Evolutionary conservation across 2,888 invertebrate genomes (phyloP).

Genomic region (Boloria euphrosyne): DNA sequence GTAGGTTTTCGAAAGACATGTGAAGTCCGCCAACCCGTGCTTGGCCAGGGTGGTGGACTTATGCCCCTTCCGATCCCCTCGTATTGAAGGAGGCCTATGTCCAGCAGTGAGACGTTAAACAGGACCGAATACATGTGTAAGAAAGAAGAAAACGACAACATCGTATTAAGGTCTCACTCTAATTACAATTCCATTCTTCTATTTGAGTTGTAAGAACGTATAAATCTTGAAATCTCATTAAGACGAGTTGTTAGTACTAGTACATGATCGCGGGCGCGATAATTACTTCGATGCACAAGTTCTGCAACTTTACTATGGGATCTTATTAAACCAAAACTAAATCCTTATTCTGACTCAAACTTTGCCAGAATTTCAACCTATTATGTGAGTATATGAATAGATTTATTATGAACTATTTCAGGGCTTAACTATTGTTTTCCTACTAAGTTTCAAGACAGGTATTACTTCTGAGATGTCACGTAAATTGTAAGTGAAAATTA

Average conservation of each 20-base stretch:
- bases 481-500: conserved; percentile 4
- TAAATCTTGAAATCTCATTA: conserved; percentile 31
- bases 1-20: too few species aligned
- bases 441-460: conserved; percentile 9
- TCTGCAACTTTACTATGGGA: conserved; percentile 27
- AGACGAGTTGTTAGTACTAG: conserved; percentile 31
- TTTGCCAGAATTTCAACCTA: conserved; percentile 12
- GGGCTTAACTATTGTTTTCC: neutral
- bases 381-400: conserved; percentile 14
- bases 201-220: conserved; percentile 19
- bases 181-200: conserved; percentile 20
- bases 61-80: too few species aligned
- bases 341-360: conserved; percentile 11
- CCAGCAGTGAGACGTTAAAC: too few species aligned
- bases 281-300: conserved; percentile 38
- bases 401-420: conserved; percentile 7
- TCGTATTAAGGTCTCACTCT: neutral
- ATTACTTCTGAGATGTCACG: conserved; percentile 2
- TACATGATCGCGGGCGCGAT: conserved; percentile 34
- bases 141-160: too few species aligned
- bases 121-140: too few species aligned
- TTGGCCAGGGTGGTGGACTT: too few species aligned
- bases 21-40: too few species aligned
- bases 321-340: conserved; percentile 23
- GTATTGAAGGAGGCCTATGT: too few species aligned